Evolutionary conservation across 2,888 invertebrate species (phyloP).

Genomic region (Cinara cedri): DNA sequence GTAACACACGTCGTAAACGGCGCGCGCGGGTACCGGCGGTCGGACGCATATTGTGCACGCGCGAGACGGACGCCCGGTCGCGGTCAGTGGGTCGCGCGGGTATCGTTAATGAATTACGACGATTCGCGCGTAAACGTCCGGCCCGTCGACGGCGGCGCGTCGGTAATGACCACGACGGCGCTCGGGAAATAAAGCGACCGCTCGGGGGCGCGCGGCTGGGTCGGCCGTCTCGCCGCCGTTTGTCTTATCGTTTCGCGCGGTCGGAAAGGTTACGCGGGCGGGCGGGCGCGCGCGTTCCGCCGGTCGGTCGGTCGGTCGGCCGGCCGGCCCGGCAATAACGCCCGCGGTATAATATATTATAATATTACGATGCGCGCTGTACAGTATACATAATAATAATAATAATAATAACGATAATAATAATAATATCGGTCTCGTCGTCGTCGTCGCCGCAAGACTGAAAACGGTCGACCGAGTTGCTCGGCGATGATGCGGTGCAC

Average conservation of each 20-base stretch:
- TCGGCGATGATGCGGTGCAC: too few species aligned
- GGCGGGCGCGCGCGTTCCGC: background rate
- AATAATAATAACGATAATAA: background rate
- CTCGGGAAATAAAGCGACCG: too few species aligned
- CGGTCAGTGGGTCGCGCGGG: background rate
- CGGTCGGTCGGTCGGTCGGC: background rate
- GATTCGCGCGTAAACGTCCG: background rate
- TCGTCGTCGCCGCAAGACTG: background rate
- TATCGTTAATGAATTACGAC: conserved; percentile 7
- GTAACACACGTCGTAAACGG: too few species aligned
- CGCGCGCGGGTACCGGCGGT: too few species aligned
- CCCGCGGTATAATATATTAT: too few species aligned
- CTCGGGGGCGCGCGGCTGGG: background rate
- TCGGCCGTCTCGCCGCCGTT: conserved; percentile 1
- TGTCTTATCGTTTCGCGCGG: conserved; percentile 43
- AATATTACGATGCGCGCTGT: too few species aligned
- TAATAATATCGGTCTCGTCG: conserved; percentile 17
- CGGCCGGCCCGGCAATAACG: background rate
- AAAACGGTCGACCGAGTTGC: conserved; percentile 1
- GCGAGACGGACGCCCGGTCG: too few species aligned
- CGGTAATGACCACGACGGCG: background rate
- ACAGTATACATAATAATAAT: background rate
- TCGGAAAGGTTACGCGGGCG: conserved; percentile 47
- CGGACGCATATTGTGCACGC: too few species aligned
- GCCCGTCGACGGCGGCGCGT: background rate